Evolutionary conservation across 1,140 invertebrate genomes (phyloP), one percentile per base, ranked within the genome.

Genomic region (Saccostrea glomerata): DNA sequence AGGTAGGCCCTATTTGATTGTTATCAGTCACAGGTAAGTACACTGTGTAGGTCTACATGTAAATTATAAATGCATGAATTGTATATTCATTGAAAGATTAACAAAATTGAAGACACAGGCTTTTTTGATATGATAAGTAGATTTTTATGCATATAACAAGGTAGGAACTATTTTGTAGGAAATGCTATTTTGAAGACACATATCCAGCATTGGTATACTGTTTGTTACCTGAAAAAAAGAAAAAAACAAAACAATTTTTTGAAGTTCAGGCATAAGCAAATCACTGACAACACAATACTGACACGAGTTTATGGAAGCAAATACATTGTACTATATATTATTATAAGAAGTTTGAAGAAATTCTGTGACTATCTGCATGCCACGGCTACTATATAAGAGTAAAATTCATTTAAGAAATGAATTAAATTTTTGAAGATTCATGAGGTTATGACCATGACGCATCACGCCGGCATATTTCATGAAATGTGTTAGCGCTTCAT

Each of bases 171-270:
- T 25, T 77, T 36, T 1, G 13, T 9, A 63, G 70, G 25, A 30
- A 30, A 30, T 77, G 25, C 70, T 77, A 36, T 77, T 36, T 30
- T 11, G 70, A 77, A 36, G 20, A 23, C 20, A 20, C 23, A 66
- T 77, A 77, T 77, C 70, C 70, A 36, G 70, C 70, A 36, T 77
- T 77, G 23, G 70, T 77, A 36, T 77, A 77, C 25, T 36, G 23
- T 40, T 77, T 25, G 15, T 77, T 77, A 77, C 70, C 70, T 77
- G 15, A 23, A 63, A 63, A 20, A 63, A 0, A n/a, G 2, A 63
- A 63, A 7, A 63, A 20, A 63, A 47, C 5, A 3, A 6, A 47
- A 47, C 47, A 6, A 47, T 47, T 47, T 47, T 47, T 36, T 36
- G 30, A 36, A 36, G 30, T 36, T 36, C 30, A 36, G 30, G 30